Percentiles rank a stretch among this genome's conserved stretches.
These are phyloP conservation scores for Eriocheir sinensis DNA, from an alignment of 1,140 invertebrate species.

Conservation along the genomic window DNA sequence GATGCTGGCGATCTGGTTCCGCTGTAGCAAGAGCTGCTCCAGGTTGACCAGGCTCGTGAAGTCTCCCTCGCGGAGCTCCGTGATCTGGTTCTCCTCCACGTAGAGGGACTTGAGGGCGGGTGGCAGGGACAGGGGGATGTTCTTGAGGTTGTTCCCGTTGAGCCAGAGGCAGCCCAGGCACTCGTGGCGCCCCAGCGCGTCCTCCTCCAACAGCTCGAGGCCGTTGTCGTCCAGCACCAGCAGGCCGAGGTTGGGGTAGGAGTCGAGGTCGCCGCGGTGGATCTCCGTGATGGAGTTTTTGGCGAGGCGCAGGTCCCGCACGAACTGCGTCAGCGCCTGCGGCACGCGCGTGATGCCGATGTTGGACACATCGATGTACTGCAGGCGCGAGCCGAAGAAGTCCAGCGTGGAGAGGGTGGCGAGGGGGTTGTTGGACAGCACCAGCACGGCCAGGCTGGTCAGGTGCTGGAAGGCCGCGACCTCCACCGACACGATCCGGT, in stretches of 20 bases:
- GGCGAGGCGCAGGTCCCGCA: slow-evolving; percentile 89
- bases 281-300: slow-evolving; percentile 89
- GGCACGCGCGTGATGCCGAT: slow-evolving; percentile 91
- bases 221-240: slow-evolving; percentile 91
- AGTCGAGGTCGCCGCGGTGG: slow-evolving; percentile 92
- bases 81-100: slow-evolving; percentile 87
- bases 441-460: slow-evolving; percentile 88
- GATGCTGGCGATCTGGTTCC: slow-evolving; percentile 87
- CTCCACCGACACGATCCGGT: slow-evolving; percentile 87
- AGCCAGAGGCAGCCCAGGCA: slow-evolving; percentile 90
- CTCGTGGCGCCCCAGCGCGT: slow-evolving; percentile 91
- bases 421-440: slow-evolving; percentile 83
- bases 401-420: slow-evolving; percentile 80
- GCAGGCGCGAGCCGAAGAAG: slow-evolving; percentile 87
- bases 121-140: slow-evolving; percentile 87
- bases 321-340: slow-evolving; percentile 91
- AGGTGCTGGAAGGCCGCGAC: slow-evolving; percentile 89
- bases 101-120: slow-evolving; percentile 85
- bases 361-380: slow-evolving; percentile 91
- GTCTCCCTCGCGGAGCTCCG: slow-evolving; percentile 85
- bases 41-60: slow-evolving; percentile 88
- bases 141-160: slow-evolving; percentile 87
- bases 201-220: slow-evolving; percentile 90
- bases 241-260: slow-evolving; percentile 91
- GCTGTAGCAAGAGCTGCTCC: slow-evolving; percentile 87